These are phyloP conservation scores for Andrena flavipes DNA, from an alignment of 2,888 invertebrate genomes.

Conservation along the genomic window DNA sequence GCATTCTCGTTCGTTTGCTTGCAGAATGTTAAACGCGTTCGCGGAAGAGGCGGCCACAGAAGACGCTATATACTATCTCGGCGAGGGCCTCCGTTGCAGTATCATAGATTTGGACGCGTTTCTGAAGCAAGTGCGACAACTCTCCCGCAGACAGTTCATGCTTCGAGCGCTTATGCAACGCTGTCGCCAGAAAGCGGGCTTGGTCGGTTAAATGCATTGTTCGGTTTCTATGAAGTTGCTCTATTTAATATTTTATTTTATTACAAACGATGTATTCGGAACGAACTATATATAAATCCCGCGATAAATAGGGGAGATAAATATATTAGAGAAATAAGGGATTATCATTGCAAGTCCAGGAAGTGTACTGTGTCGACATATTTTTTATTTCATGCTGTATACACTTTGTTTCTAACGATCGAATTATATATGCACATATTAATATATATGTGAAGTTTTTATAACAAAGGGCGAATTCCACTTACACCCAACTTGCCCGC, in stretches of 20 bases:
- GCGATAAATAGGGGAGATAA: constrained; percentile 29
- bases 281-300: constrained; percentile 45
- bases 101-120: constrained; percentile 98
- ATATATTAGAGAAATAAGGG: constrained; percentile 46
- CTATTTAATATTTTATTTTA: constrained; percentile 66
- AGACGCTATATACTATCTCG: constrained; percentile 99
- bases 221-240: constrained; percentile 48
- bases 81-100: constrained; percentile 95
- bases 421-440: constrained; percentile 1
- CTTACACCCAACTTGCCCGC: too few species aligned
- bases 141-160: constrained; percentile 98
- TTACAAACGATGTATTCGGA: constrained; percentile 51
- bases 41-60: constrained; percentile 99
- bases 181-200: constrained; percentile 97
- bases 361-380: constrained; percentile 32
- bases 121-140: constrained; percentile 97
- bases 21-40: constrained; percentile 95
- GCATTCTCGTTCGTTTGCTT: constrained; percentile 66
- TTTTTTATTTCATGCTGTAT: constrained; percentile 49
- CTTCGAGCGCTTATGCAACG: constrained; percentile 97
- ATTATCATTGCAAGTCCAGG: constrained; percentile 23
- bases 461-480: neutral
- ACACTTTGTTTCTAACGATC: constrained; percentile 31
- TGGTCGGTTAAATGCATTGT: constrained; percentile 87
- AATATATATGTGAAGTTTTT: constrained; percentile 29